Evolutionary conservation across 1,140 invertebrate genomes (phyloP).

Genomic region (Philaenus spumarius): DNA sequence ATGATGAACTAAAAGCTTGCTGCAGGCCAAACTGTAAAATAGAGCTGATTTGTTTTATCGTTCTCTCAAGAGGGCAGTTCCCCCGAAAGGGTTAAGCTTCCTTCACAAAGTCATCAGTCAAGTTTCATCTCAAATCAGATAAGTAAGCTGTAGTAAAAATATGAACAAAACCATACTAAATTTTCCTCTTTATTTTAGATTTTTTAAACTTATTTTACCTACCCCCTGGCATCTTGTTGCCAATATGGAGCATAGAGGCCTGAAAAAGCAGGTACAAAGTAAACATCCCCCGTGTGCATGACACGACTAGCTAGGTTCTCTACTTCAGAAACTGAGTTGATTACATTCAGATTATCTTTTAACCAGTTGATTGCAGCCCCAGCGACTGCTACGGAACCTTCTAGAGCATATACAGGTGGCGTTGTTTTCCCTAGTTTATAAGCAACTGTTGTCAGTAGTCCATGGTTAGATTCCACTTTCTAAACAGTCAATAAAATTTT

Average conservation of each 20-base stretch:
- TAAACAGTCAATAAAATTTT: conserved; percentile 40
- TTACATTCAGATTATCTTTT: conserved; percentile 54
- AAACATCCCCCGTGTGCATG: conserved; percentile 65
- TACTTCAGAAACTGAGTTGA: conserved; percentile 46
- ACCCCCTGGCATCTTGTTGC: conserved; percentile 86
- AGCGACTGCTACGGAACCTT: conserved; percentile 92
- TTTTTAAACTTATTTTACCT: conserved; percentile 8
- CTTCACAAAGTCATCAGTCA: too few relatives aligned
- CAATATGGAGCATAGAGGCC: conserved; percentile 94
- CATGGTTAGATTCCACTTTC: conserved; percentile 75
- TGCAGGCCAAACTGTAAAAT: too few relatives aligned
- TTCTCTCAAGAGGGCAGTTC: too few relatives aligned
- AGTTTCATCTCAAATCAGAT: too few relatives aligned
- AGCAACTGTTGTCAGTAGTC: conserved; percentile 87
- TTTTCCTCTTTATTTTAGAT: too few relatives aligned
- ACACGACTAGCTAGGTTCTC: conserved; percentile 56
- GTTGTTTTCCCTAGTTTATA: conserved; percentile 79
- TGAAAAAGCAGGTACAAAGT: conserved; percentile 91
- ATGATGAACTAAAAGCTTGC: too few relatives aligned
- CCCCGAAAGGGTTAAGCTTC: too few relatives aligned
- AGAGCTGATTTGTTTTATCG: too few relatives aligned
- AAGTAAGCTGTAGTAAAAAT: too few relatives aligned
- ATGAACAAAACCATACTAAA: too few relatives aligned
- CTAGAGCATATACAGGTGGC: conserved; percentile 77
- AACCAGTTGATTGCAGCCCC: conserved; percentile 67